Evolutionary conservation across 2,113 vertebrate species (phyloP).

Genomic region (Mobula birostris): DNA sequence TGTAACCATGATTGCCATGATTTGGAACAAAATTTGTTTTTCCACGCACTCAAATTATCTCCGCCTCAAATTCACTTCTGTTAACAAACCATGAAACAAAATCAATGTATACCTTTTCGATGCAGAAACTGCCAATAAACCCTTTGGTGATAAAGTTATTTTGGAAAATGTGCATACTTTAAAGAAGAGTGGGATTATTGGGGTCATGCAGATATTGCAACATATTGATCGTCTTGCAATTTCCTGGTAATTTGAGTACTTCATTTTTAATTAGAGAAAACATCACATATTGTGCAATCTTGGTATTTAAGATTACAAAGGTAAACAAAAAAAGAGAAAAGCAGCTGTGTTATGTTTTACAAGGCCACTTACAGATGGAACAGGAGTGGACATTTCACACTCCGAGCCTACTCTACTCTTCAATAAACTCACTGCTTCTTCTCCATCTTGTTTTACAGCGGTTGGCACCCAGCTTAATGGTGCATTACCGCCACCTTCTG

Average conservation of each 20-base stretch:
- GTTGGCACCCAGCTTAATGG: too few relatives aligned
- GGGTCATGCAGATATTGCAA: background rate
- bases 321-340: background rate
- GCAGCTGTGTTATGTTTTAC: background rate
- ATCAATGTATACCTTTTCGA: background rate
- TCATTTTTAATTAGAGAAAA: background rate
- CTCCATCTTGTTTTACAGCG: too few relatives aligned
- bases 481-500: too few relatives aligned
- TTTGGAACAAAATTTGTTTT: background rate
- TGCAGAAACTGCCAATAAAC: slow-evolving; percentile 11
- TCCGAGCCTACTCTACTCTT: too few relatives aligned
- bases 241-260: background rate
- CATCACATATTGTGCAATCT: background rate
- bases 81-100: slow-evolving; percentile 15
- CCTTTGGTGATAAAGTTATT: background rate
- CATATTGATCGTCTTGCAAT: background rate
- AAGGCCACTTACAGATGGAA: too few relatives aligned
- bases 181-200: background rate
- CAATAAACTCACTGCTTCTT: too few relatives aligned
- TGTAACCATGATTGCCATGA: slow-evolving; percentile 42
- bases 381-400: too few relatives aligned
- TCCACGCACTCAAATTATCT: background rate
- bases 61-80: background rate
- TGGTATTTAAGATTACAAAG: background rate
- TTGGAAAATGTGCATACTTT: background rate